Evolutionary conservation across 2,888 invertebrate genomes (phyloP).

Genomic region (Lithophane socia): DNA sequence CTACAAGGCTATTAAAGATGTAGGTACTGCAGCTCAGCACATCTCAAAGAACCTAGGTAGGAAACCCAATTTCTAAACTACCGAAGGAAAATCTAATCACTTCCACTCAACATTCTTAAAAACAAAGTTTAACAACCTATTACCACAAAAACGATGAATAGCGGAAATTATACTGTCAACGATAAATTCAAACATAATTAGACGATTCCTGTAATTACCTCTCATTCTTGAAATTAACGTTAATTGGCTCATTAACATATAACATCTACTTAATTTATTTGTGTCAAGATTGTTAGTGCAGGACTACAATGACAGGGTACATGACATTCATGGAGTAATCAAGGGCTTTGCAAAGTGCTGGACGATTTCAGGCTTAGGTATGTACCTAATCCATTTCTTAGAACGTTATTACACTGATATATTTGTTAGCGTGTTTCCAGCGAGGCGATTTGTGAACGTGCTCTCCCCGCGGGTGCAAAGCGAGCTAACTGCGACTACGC

Average conservation of each 20-base stretch:
- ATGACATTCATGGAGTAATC: conserved; percentile 45
- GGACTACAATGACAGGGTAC: conserved; percentile 49
- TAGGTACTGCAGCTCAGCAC: background rate
- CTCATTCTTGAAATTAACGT: conserved; percentile 67
- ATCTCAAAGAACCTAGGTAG: background rate
- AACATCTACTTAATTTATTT: conserved; percentile 60
- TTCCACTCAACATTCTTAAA: conserved; percentile 9
- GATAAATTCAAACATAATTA: conserved; percentile 68
- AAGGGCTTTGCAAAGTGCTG: conserved; percentile 6
- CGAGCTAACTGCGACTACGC: too few relatives aligned
- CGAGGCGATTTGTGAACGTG: too few relatives aligned
- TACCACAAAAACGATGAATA: conserved; percentile 44
- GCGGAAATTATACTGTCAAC: conserved; percentile 62
- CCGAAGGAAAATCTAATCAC: conserved; percentile 4
- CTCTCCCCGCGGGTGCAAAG: too few relatives aligned
- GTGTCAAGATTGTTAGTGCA: conserved; percentile 54
- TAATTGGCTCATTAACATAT: conserved; percentile 71
- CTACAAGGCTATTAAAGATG: background rate
- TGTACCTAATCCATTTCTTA: background rate
- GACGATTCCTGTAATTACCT: conserved; percentile 67
- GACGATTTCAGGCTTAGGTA: background rate
- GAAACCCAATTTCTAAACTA: background rate
- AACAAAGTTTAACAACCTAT: conserved; percentile 40
- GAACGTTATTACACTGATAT: too few relatives aligned
- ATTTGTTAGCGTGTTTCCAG: too few relatives aligned